Percentiles rank a stretch among this genome's conserved stretches.
Conservation (phyloP, 2,113 vertebrate species). For the Rynchops niger region DNA sequence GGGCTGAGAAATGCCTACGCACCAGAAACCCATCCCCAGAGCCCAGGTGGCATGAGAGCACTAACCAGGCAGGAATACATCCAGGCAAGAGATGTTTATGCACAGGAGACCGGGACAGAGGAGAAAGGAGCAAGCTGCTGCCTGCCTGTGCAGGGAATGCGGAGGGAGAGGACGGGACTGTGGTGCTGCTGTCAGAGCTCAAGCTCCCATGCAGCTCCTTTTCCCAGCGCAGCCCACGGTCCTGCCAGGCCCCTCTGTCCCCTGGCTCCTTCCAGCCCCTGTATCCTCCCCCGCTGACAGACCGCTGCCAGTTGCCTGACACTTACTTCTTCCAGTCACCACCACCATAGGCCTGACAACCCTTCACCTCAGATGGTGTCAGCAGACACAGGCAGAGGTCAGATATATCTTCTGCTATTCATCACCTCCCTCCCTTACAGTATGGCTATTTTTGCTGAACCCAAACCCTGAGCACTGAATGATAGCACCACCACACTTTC, state of each 20-base stretch:
- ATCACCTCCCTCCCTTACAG: neutral
- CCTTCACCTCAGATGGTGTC: neutral
- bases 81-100: neutral
- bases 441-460: neutral
- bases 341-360: fast-evolving
- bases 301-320: neutral
- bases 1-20: neutral
- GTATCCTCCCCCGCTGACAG: neutral
- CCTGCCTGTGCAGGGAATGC: neutral
- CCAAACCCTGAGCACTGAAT: neutral
- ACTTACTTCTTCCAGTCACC: neutral
- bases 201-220: neutral
- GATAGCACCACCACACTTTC: neutral
- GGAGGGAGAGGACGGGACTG: neutral
- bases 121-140: neutral
- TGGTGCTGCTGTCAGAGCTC: neutral
- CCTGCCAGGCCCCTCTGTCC: neutral
- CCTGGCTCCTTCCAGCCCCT: neutral
- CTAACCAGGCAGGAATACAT: neutral
- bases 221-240: fast-evolving
- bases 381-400: neutral
- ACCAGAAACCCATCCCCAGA: neutral
- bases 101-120: neutral
- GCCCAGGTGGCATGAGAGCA: neutral
- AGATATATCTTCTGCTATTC: neutral